Evolutionary conservation across 2,797 vertebrate species (phyloP), one percentile per base, ranked within the genome.

Genomic region (Rhinella marina): DNA sequence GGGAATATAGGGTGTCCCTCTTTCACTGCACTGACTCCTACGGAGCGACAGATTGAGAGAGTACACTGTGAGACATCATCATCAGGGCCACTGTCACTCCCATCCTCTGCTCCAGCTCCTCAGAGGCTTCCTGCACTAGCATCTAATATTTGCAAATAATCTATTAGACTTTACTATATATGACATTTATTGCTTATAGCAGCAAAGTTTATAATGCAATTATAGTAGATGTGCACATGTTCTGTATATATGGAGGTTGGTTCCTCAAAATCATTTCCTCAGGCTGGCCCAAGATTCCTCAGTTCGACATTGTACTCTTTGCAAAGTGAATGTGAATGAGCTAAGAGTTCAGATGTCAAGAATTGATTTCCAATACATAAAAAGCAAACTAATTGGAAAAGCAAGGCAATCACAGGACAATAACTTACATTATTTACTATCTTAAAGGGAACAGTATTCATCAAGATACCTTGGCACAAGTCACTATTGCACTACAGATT

Each of bases 361-460:
- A 23, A 77, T 77, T 77, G 75, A 77, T 59, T 80, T 57, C 78
- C 78, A 80, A 23, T 59, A 59, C 57, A 80, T 59, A 23, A 80
- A 80, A 80, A 32, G 78, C 27, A 21, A 23, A 80, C 56, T 61
- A 80, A 80, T 59, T 61, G 27, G 56, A 57, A 79, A 19, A 29
- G 77, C n/a, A 16, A 41, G 13, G 23, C 16, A 61, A 80, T 32
- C 11, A 56, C 2, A 23, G 12, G 29, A 59, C 78, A 80, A 32
- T 59, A 80, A 12, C 78, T 59, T 17, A 23, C 78, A 80, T 80
- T 80, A 80, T 80, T 80, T 80, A 61, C 56, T 54, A 77, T 77
- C 75, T 77, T 77, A 77, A 77, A 77, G 75, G 75, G 50, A 80
- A 80, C 23, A 25, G 54, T 29, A 59, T 59, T 80, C 57, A 80